These are phyloP conservation scores for Corythornis vintsioides DNA, from an alignment of 2,113 vertebrate genomes.

Conservation along the genomic window DNA sequence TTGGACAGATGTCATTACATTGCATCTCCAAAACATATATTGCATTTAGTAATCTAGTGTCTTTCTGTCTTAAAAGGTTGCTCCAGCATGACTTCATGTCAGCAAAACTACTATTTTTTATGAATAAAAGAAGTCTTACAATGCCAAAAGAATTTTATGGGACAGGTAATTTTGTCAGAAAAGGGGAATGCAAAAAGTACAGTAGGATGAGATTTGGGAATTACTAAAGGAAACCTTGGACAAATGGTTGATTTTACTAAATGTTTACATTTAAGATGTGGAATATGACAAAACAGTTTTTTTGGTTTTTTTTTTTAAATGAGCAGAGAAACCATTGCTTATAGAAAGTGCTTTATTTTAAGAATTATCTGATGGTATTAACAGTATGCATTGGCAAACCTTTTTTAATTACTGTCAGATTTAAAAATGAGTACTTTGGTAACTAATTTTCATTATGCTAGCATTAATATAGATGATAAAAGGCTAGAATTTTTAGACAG, in stretches of 20 bases:
- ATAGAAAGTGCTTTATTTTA: neutral
- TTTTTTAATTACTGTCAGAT: neutral
- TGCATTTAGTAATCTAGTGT: neutral
- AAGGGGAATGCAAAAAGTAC: neutral
- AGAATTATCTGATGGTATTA: neutral
- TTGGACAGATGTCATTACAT: fast-evolving
- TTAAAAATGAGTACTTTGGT: neutral
- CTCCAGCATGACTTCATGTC: neutral
- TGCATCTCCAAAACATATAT: neutral
- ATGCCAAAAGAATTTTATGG: neutral
- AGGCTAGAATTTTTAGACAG: neutral
- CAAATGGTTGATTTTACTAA: neutral
- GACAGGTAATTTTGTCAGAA: neutral
- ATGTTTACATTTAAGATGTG: neutral
- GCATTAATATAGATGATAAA: neutral
- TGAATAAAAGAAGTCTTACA: neutral
- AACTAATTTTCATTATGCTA: neutral
- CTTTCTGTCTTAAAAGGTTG: neutral
- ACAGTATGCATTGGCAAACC: neutral
- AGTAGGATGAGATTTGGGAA: neutral
- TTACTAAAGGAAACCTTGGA: neutral
- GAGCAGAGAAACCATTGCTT: neutral
- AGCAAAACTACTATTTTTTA: neutral
- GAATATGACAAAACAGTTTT: neutral
- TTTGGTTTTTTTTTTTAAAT: neutral